Conservation (phyloP, 2,888 invertebrate species). For the Eupithecia subfuscata region DNA sequence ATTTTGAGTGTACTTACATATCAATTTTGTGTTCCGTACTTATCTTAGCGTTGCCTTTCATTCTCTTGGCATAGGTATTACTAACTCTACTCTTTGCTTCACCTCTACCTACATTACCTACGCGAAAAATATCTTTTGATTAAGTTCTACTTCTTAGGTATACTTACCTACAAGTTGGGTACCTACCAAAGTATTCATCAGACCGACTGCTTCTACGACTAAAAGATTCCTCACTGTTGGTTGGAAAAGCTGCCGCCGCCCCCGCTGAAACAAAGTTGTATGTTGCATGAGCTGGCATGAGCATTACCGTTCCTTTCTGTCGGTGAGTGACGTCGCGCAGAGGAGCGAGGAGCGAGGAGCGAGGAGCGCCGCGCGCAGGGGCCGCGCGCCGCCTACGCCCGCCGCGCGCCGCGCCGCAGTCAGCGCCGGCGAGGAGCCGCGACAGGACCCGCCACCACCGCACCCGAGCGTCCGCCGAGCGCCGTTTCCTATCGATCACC, state of each 20-base stretch:
- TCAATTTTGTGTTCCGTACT: too few relatives aligned
- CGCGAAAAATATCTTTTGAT: neutral
- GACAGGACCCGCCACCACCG: conserved; percentile 65
- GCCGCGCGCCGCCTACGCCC: conserved; percentile 52
- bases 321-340: conserved; percentile 64
- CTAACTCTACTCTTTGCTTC: too few relatives aligned
- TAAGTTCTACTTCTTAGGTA: neutral
- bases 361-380: conserved; percentile 61
- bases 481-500: conserved; percentile 68
- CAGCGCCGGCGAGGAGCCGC: conserved; percentile 70
- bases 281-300: conserved; percentile 73
- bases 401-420: conserved; percentile 62
- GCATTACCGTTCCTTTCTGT: conserved; percentile 78
- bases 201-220: neutral
- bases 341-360: too few relatives aligned
- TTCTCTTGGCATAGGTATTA: too few relatives aligned
- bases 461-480: conserved; percentile 46
- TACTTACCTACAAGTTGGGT: neutral
- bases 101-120: too few relatives aligned
- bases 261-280: conserved; percentile 58
- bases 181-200: neutral
- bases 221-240: neutral
- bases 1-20: too few relatives aligned
- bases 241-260: conserved; percentile 36
- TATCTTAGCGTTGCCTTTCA: too few relatives aligned